Evolutionary conservation across 2,113 vertebrate genomes (phyloP).

Genomic region (Edolisoma coerulescens): DNA sequence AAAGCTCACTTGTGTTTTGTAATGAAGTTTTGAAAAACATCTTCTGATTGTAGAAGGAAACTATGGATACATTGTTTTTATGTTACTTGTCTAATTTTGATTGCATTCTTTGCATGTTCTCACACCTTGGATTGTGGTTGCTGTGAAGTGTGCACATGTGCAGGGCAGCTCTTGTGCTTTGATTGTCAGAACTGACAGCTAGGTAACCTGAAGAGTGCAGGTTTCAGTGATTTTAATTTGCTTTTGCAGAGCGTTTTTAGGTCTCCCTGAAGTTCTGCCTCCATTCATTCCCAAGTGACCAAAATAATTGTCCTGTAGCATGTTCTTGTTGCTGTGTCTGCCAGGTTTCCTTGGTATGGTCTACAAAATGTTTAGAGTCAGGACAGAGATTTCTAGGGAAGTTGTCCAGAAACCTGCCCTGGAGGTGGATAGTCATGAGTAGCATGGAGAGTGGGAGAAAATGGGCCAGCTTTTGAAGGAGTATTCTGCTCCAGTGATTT

Average conservation of each 20-base stretch:
- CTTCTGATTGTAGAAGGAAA: not conserved
- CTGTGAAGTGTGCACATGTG: not conserved
- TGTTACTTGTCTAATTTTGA: not conserved
- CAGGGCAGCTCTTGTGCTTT: not conserved
- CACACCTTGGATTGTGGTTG: rapidly evolving
- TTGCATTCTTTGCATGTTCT: not conserved
- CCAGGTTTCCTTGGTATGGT: not conserved
- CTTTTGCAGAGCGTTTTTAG: not conserved
- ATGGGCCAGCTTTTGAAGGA: not conserved
- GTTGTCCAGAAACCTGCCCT: not conserved
- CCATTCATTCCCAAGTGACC: not conserved
- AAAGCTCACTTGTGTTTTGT: not conserved
- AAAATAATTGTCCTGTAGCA: not conserved
- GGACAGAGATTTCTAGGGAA: not conserved
- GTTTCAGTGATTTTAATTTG: not conserved
- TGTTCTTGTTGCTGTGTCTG: not conserved
- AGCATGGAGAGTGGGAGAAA: not conserved
- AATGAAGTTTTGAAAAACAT: not conserved
- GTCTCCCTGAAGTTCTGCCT: not conserved
- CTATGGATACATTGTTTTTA: not conserved
- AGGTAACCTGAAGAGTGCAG: not conserved
- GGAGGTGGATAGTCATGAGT: not conserved
- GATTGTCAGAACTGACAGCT: not conserved
- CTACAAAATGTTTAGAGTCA: not conserved
- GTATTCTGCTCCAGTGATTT: not conserved